A percentile compares a stretch with the other conserved stretches of the same genome.
phyloP scores from a whole-genome alignment of 37 sponge, comb jelly and placozoan species.

The Ianthella basta region DNA sequence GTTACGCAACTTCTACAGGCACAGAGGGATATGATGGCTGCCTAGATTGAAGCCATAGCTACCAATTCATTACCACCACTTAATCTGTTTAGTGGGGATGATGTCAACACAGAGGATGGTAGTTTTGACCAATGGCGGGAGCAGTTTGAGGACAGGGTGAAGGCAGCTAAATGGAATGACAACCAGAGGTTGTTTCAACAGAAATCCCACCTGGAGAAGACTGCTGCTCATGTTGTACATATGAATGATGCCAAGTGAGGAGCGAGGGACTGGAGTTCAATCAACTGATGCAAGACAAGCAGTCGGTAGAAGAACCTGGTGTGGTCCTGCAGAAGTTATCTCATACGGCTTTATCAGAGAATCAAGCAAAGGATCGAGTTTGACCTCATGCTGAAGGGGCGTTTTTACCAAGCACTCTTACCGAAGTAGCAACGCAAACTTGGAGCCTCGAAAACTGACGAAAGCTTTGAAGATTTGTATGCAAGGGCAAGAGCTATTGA shows the following conservation, averaged over 20 bases:
- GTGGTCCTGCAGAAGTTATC: conserved; percentile 10
- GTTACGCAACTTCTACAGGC: too few species aligned
- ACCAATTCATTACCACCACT: conserved; percentile 5
- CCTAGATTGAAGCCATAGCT: too few species aligned
- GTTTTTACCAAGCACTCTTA: conserved; percentile 23
- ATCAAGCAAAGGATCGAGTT: conserved; percentile 6
- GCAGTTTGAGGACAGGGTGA: conserved; percentile 29
- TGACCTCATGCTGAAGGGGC: conserved; percentile 1
- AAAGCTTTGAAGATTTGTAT: conserved; percentile 17
- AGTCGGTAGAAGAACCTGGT: conserved; percentile 14
- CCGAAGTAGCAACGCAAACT: conserved; percentile 23
- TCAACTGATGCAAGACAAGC: not conserved
- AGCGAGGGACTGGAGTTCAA: conserved; percentile 3
- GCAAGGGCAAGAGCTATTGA: conserved; percentile 2
- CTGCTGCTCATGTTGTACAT: not conserved
- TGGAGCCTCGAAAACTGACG: conserved; percentile 12
- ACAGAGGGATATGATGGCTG: too few species aligned
- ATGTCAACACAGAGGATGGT: not conserved
- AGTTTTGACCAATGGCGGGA: conserved; percentile 13
- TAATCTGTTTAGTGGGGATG: not conserved
- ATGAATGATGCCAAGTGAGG: conserved; percentile 2
- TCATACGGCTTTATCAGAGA: too few species aligned
- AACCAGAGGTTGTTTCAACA: conserved; percentile 17
- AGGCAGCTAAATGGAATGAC: not conserved
- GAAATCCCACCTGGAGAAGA: conserved; percentile 18